Conservation (phyloP, 1,140 invertebrate genomes). For the Pseudobourletiella spinata region DNA sequence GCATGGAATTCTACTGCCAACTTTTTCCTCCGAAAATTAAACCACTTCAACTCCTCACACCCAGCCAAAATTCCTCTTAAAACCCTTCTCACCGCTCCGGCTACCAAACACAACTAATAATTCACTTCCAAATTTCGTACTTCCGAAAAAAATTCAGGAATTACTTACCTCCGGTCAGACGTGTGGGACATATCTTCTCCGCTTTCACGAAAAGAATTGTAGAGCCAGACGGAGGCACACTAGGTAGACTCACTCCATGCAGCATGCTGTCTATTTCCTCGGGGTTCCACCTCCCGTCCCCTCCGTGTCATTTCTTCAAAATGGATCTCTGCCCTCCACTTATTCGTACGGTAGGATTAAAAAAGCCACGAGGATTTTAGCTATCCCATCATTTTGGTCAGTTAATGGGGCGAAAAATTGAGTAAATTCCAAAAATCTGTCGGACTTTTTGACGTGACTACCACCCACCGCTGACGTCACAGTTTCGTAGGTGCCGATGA, state of each 20-base stretch:
- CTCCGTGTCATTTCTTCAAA: too few species aligned
- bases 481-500: too few species aligned
- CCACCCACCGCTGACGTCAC: neutral
- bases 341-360: too few species aligned
- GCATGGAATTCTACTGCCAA: constrained; percentile 14
- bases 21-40: neutral
- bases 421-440: neutral
- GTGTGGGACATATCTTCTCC: constrained; percentile 64
- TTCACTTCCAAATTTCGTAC: neutral
- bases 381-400: neutral
- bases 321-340: too few species aligned
- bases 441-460: neutral
- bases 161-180: constrained; percentile 61
- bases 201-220: constrained; percentile 10
- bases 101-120: neutral
- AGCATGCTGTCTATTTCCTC: constrained; percentile 6
- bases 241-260: constrained; percentile 2
- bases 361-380: too few species aligned
- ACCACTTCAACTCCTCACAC: neutral
- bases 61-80: neutral
- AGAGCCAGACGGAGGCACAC: neutral
- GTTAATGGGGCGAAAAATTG: neutral
- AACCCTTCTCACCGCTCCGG: neutral
- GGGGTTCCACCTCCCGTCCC: neutral
- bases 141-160: neutral